Evolutionary conservation across 1,140 invertebrate species (phyloP).

Genomic region (Listronotus bonariensis): DNA sequence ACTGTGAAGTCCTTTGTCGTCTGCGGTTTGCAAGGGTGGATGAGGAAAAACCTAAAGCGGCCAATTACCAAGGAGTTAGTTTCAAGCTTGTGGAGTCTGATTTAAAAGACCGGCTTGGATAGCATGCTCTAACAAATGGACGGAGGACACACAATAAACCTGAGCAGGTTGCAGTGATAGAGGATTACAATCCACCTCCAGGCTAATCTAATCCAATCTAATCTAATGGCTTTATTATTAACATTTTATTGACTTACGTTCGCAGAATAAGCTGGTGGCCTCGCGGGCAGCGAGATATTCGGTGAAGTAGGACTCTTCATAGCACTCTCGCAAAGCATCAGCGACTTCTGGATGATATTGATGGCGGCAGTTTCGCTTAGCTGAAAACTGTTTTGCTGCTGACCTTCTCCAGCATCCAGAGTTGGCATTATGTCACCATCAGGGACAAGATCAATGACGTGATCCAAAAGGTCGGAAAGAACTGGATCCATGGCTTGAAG

Average conservation of each 20-base stretch:
- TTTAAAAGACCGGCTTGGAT: too few species aligned
- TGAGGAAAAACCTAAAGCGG: too few species aligned
- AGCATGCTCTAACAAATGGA: too few species aligned
- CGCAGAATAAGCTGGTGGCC: constrained; percentile 67
- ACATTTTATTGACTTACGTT: constrained; percentile 61
- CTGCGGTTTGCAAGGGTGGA: too few species aligned
- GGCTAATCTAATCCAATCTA: too few species aligned
- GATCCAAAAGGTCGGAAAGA: constrained; percentile 80
- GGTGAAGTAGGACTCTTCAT: constrained; percentile 68
- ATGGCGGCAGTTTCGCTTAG: constrained; percentile 83
- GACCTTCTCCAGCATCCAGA: constrained; percentile 56
- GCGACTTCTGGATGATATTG: constrained; percentile 84
- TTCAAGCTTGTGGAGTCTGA: too few species aligned
- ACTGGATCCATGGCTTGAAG: constrained; percentile 63
- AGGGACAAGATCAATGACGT: constrained; percentile 79
- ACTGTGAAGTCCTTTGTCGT: too few species aligned
- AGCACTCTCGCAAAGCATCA: constrained; percentile 81
- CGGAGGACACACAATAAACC: too few species aligned
- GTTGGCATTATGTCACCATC: constrained; percentile 63
- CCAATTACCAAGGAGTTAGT: too few species aligned
- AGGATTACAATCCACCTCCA: too few species aligned
- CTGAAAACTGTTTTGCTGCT: constrained; percentile 51
- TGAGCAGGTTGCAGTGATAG: too few species aligned
- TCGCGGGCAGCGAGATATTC: constrained; percentile 60
- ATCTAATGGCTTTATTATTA: too few species aligned